Evolutionary conservation across 35 echinoderm and acorn worm species (phyloP), one percentile per base, ranked within the genome.

Genomic region (Apostichopus californicus): DNA sequence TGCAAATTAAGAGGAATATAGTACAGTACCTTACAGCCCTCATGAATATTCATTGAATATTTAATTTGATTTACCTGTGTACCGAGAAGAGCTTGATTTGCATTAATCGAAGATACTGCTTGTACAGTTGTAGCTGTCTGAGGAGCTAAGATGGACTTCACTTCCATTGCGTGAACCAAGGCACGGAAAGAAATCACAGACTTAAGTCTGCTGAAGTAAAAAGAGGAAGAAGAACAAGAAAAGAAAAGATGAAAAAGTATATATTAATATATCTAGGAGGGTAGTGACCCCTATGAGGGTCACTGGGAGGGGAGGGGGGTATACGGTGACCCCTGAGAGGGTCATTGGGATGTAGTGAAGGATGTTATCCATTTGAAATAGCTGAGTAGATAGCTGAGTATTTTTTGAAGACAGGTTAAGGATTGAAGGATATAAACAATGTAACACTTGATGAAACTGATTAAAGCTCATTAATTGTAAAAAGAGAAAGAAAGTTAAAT

Each of bases 151-250:
- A 91, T 77, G 20, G 89, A 68, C 71, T 91, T 78, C 55, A 79
- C 89, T 91, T 91, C 89, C 89, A 78, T 91, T 91, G 89, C 89
- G 89, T 91, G 89, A 60, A 79, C 21, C 89, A 79, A 77, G 56
- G 55, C 89, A 55, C 78, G 52, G 77, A 79, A 55, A 68, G 77
- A 91, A 79, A 91, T 91, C 89, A 91, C 89, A 77, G 89, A 79
- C 89, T 91, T 79, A 53, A 91, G 89, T 91, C 89, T 91, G 86
- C 52, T 65, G 26, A 90, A 90, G 77, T 12, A 89, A 89, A 54
- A 9, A 90, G 65, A 21, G 54, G 54, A 55, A 90, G 63, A 90
- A 61, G 8, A 9, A 12, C 7, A 61, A 61, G 7, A 11, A 61
- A 8, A 9, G 34, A 81, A 81, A 13, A 81, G 52, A 81, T 0